phyloP scores from a whole-genome alignment of 1,140 invertebrate genomes.

The Notospermus geniculatus region DNA sequence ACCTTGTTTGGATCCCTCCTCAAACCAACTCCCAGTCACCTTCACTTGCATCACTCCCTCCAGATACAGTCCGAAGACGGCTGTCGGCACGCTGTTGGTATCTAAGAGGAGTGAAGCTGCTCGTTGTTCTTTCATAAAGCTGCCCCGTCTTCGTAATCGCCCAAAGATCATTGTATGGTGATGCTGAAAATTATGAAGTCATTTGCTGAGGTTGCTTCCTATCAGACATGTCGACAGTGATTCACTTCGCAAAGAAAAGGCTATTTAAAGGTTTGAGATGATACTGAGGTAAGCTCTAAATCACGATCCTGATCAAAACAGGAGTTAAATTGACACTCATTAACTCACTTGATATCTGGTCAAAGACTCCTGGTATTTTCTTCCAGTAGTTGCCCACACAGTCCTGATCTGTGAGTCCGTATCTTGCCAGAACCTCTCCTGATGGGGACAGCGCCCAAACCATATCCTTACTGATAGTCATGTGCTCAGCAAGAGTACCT shows the following conservation, averaged over 20 bases:
- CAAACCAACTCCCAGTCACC: conserved; percentile 19
- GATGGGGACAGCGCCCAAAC: conserved; percentile 59
- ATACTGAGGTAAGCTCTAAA: background rate
- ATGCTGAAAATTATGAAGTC: conserved; percentile 29
- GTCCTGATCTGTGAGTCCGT: conserved; percentile 58
- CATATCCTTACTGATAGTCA: conserved; percentile 57
- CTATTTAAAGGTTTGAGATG: background rate
- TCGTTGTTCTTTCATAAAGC: conserved; percentile 20
- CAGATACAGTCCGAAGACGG: background rate
- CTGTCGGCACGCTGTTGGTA: background rate
- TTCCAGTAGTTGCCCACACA: conserved; percentile 62
- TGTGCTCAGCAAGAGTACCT: conserved; percentile 57
- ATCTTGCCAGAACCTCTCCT: conserved; percentile 58
- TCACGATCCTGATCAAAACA: background rate
- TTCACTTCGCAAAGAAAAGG: background rate
- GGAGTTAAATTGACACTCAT: background rate
- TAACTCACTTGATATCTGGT: conserved; percentile 56
- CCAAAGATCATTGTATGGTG: conserved; percentile 43
- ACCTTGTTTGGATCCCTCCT: background rate
- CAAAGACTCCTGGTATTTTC: conserved; percentile 57
- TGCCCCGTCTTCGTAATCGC: conserved; percentile 40
- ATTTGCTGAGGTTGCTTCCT: background rate
- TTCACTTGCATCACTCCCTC: background rate
- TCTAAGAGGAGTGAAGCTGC: conserved; percentile 2
- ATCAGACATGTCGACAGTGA: background rate